Evolutionary conservation across 2,797 vertebrate genomes (phyloP).

Genomic region (Pyrrhura leucotis): DNA sequence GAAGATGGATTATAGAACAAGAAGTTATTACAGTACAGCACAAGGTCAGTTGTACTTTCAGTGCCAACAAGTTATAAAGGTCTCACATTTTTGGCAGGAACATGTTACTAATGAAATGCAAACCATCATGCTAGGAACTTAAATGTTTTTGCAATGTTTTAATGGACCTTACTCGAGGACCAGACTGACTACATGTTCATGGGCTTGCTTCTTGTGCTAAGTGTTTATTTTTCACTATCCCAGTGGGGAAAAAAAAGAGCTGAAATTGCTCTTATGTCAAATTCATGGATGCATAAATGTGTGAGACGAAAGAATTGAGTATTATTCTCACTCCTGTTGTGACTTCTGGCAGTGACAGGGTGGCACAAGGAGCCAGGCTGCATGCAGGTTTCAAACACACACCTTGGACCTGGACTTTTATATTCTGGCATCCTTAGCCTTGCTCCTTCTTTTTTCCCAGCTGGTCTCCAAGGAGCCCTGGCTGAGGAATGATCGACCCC

Average conservation of each 20-base stretch:
- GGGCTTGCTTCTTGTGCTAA: neutral
- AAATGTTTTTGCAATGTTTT: conserved; percentile 20
- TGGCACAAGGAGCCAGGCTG: neutral
- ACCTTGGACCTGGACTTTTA: neutral
- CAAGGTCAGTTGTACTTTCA: conserved; percentile 25
- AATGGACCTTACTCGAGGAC: neutral
- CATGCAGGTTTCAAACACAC: neutral
- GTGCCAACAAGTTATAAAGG: neutral
- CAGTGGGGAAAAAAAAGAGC: neutral
- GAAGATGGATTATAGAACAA: neutral
- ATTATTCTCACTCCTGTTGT: neutral
- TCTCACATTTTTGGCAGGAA: conserved; percentile 42
- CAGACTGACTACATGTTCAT: neutral
- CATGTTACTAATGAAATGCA: conserved; percentile 5
- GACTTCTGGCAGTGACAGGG: neutral
- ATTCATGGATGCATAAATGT: neutral
- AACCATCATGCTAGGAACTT: neutral
- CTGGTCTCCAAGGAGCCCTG: neutral
- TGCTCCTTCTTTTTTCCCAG: neutral
- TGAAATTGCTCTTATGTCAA: neutral
- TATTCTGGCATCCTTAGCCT: neutral
- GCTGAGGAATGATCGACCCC: neutral
- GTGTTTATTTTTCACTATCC: conserved; percentile 34
- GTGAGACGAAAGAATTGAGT: neutral
- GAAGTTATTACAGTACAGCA: neutral